These are phyloP conservation scores for Spodoptera litura DNA, from an alignment of 1,140 invertebrate species.

Conservation along the genomic window DNA sequence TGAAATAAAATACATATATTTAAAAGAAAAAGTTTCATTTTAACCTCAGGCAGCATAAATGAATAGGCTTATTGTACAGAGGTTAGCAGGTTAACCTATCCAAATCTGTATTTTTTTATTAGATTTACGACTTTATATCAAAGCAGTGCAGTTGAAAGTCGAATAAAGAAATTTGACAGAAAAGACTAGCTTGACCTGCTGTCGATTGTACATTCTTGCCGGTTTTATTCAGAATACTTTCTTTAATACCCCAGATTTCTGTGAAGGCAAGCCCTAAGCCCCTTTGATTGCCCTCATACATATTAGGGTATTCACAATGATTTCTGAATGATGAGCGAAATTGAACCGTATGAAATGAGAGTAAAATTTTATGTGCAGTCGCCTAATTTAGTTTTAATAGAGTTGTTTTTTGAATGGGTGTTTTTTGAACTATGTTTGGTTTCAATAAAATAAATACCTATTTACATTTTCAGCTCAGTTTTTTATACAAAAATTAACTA, in stretches of 20 bases:
- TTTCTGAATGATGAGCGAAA: slow-evolving; percentile 6
- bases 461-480: too few relatives aligned
- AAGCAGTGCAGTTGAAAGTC: too few relatives aligned
- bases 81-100: too few relatives aligned
- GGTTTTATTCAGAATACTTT: neutral
- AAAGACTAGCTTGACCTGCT: too few relatives aligned
- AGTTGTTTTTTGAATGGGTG: neutral
- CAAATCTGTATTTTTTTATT: too few relatives aligned
- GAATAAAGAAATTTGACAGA: too few relatives aligned
- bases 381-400: slow-evolving; percentile 22
- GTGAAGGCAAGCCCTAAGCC: slow-evolving; percentile 19
- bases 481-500: too few relatives aligned
- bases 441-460: too few relatives aligned
- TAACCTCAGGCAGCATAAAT: neutral
- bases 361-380: slow-evolving; percentile 9
- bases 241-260: slow-evolving; percentile 18
- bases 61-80: neutral
- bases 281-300: slow-evolving; percentile 26
- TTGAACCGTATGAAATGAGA: slow-evolving; percentile 14
- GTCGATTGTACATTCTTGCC: neutral
- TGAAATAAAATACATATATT: neutral
- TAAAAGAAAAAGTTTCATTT: neutral
- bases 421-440: too few relatives aligned
- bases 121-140: too few relatives aligned
- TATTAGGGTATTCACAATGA: slow-evolving; percentile 17